A percentile compares a stretch with the other conserved stretches of the same genome.
Conservation (phyloP, 2,113 vertebrate genomes). For the Cryptoleucopteryx plumbea region DNA sequence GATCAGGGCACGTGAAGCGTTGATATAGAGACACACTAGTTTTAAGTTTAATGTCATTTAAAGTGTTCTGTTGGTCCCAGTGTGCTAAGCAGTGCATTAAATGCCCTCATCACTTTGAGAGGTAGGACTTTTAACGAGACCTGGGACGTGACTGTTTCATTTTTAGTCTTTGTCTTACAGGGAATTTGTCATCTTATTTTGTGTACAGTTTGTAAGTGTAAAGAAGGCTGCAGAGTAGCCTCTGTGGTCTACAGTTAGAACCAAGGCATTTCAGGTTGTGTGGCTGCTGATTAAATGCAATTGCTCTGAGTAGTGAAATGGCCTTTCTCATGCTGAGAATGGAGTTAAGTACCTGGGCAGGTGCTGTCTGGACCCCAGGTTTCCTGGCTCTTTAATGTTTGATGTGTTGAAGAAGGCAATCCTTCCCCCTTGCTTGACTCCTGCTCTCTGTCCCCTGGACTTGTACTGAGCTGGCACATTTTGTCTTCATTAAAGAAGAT, state of each 20-base stretch:
- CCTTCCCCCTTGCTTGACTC: background rate
- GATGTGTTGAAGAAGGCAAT: background rate
- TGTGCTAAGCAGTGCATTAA: background rate
- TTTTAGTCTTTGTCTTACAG: background rate
- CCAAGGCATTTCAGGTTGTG: background rate
- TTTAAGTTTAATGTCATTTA: background rate
- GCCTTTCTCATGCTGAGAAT: background rate
- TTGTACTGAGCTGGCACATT: background rate
- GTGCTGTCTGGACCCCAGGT: background rate
- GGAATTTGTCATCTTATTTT: background rate
- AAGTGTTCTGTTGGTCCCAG: background rate
- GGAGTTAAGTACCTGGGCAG: background rate
- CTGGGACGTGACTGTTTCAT: background rate
- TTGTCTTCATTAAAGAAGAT: background rate
- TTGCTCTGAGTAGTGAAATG: background rate
- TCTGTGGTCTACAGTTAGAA: background rate
- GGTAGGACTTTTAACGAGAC: background rate
- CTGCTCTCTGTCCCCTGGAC: fast-evolving
- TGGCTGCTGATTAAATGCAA: background rate
- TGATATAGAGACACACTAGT: fast-evolving
- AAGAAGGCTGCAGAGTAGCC: background rate
- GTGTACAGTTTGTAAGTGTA: background rate
- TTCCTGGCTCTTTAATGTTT: background rate
- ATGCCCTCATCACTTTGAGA: background rate
- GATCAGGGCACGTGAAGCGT: fast-evolving